These are phyloP conservation scores for Xenopus borealis DNA, from an alignment of 2,113 vertebrate species.

Conservation along the genomic window DNA sequence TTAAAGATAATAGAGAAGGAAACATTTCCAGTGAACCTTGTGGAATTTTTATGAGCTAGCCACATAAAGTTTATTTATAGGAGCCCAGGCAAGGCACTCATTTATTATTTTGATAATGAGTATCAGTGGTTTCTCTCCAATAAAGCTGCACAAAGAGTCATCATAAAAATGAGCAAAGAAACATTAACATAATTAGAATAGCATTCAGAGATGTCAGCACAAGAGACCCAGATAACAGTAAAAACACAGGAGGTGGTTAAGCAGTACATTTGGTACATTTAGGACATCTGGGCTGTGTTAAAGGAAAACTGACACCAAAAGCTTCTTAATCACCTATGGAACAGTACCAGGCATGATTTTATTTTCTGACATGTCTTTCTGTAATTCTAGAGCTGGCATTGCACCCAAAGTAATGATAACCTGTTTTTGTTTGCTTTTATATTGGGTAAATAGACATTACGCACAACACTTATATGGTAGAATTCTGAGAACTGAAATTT, in stretches of 20 bases:
- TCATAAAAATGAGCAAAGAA: slow-evolving; percentile 17
- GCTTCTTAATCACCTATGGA: too few species aligned
- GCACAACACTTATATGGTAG: too few species aligned
- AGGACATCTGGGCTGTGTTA: neutral
- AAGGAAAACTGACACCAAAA: neutral
- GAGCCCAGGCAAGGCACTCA: slow-evolving; percentile 11
- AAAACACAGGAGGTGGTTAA: neutral
- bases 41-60: slow-evolving; percentile 21
- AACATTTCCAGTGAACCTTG: neutral
- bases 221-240: neutral
- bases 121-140: slow-evolving; percentile 19
- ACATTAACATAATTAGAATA: neutral
- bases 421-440: too few species aligned
- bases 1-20: too few species aligned
- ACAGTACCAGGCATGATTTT: neutral
- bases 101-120: slow-evolving; percentile 34
- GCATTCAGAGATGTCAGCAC: neutral
- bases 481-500: too few species aligned
- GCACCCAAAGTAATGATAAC: neutral
- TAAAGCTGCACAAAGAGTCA: slow-evolving; percentile 7
- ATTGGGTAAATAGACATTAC: too few species aligned
- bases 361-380: too few species aligned
- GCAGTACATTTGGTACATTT: neutral
- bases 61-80: slow-evolving; percentile 16
- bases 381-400: neutral